A percentile compares a stretch with the other conserved stretches of the same genome.
Evolutionary conservation across 1,140 invertebrate genomes (phyloP).

Genomic region (Tigriopus japonicus): DNA sequence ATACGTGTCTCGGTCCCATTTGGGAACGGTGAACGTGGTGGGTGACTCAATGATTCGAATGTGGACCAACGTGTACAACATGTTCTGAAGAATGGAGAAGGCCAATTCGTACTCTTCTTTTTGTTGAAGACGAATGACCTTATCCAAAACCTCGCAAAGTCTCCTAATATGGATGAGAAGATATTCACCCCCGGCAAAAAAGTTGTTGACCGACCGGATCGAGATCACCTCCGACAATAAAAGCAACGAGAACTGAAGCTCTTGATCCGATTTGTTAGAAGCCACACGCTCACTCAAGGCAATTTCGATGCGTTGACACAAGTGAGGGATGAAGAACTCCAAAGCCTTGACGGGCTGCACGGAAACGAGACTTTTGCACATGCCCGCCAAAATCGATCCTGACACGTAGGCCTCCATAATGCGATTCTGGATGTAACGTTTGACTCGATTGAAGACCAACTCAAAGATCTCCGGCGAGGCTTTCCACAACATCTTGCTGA

Average conservation of each 20-base stretch:
- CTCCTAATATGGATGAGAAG: neutral
- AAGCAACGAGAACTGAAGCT: constrained; percentile 10
- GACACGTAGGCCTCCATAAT: constrained; percentile 10
- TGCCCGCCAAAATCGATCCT: constrained; percentile 4
- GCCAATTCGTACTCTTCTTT: constrained; percentile 13
- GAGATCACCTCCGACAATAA: constrained; percentile 1
- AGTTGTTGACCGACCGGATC: neutral
- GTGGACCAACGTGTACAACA: neutral
- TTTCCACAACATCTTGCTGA: neutral
- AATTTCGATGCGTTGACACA: neutral
- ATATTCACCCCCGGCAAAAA: neutral
- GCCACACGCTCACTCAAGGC: neutral
- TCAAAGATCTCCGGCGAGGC: neutral
- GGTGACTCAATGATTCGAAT: neutral
- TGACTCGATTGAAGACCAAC: constrained; percentile 1
- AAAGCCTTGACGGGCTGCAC: constrained; percentile 1
- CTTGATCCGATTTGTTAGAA: neutral
- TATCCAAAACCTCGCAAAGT: constrained; percentile 8
- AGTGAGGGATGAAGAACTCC: constrained; percentile 12
- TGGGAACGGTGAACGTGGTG: neutral
- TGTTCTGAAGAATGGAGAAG: neutral
- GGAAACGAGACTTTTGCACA: constrained; percentile 2
- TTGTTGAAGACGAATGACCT: neutral
- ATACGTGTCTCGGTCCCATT: neutral
- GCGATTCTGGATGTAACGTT: constrained; percentile 2